phyloP scores from a whole-genome alignment of 2,113 vertebrate species.

The Lanius ludovicianus region DNA sequence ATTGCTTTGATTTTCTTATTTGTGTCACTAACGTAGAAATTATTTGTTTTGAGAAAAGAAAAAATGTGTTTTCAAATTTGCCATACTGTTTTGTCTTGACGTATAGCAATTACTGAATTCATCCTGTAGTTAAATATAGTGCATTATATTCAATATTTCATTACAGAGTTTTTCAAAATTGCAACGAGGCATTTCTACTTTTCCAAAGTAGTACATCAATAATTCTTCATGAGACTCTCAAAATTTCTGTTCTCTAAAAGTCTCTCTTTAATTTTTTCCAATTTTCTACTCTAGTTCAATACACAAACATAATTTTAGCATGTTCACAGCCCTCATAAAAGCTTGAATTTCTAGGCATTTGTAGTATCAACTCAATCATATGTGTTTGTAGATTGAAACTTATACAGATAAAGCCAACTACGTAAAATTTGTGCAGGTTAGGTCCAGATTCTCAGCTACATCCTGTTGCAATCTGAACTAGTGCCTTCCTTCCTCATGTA shows the following conservation, averaged over 20 bases:
- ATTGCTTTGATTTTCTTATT: slow-evolving; percentile 39
- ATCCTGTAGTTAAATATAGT: neutral
- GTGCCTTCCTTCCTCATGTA: neutral
- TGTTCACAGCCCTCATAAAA: neutral
- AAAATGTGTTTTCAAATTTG: neutral
- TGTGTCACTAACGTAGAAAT: slow-evolving; percentile 6
- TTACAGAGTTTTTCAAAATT: neutral
- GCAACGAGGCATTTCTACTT: neutral
- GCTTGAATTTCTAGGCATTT: neutral
- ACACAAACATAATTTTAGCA: neutral
- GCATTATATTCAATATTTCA: neutral
- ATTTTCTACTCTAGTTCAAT: neutral
- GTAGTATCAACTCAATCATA: neutral
- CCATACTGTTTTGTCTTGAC: neutral
- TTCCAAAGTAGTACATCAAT: neutral
- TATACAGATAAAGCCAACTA: neutral
- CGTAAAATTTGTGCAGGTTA: neutral
- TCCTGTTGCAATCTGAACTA: neutral
- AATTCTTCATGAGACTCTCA: neutral
- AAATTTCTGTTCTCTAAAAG: neutral
- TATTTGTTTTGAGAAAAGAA: slow-evolving; percentile 5
- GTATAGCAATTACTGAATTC: neutral
- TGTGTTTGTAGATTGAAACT: neutral
- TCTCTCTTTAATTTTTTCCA: neutral
- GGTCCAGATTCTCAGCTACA: neutral